Conservation (phyloP, 2,888 invertebrate genomes). For the Anorthoa munda region DNA sequence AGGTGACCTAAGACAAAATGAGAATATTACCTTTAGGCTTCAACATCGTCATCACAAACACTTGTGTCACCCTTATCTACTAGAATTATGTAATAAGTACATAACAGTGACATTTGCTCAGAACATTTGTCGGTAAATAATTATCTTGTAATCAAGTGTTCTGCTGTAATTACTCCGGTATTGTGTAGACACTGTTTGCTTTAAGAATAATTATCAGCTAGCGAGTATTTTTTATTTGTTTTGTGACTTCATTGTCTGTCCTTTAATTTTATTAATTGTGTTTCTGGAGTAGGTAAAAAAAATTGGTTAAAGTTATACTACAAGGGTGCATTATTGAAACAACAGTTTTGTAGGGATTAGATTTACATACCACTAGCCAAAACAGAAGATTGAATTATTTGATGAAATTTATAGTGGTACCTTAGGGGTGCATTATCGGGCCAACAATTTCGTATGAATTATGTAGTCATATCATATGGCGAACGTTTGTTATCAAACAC, state of each 20-base stretch:
- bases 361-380: too few species aligned
- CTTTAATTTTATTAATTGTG: too few species aligned
- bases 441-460: background rate
- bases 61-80: background rate
- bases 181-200: conserved; percentile 13
- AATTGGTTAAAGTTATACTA: background rate
- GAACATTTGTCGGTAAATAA: conserved; percentile 10
- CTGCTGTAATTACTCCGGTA: conserved; percentile 4
- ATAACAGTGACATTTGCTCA: conserved; percentile 11
- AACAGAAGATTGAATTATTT: too few species aligned
- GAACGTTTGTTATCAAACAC: too few species aligned
- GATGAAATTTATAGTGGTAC: background rate
- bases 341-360: background rate
- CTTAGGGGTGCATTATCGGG: background rate
- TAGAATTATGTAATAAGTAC: background rate
- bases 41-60: background rate
- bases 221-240: conserved; percentile 11
- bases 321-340: background rate
- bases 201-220: conserved; percentile 15
- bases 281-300: background rate
- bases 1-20: too few species aligned
- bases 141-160: conserved; percentile 24
- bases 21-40: background rate
- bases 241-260: background rate
- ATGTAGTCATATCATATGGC: too few species aligned